A percentile compares a stretch with the other conserved stretches of the same genome.
These are phyloP conservation scores for Nebria salina DNA, from an alignment of 2,888 invertebrate species.

Conservation along the genomic window DNA sequence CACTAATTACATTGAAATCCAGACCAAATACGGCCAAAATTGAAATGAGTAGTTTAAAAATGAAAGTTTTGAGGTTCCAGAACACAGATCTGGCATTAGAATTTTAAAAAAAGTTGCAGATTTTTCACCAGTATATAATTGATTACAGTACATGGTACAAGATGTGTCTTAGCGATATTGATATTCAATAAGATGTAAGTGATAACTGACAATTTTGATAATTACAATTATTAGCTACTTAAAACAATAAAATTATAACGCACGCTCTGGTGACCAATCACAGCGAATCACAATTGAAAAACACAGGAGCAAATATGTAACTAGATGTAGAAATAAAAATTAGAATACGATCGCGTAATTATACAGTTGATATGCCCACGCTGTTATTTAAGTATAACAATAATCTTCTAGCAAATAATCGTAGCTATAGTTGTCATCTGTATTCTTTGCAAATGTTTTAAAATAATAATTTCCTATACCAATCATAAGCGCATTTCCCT, in stretches of 20 bases:
- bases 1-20: too few species aligned
- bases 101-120: too few species aligned
- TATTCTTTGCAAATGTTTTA: slow-evolving; percentile 14
- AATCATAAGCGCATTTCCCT: slow-evolving; percentile 39
- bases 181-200: background rate
- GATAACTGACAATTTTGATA: background rate
- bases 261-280: background rate
- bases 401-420: background rate
- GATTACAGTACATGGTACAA: background rate
- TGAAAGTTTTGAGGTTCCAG: too few species aligned
- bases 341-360: too few species aligned
- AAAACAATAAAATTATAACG: background rate
- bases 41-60: too few species aligned
- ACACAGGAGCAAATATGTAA: background rate
- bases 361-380: background rate
- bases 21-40: too few species aligned
- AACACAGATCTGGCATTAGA: too few species aligned
- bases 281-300: background rate
- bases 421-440: background rate
- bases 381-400: background rate
- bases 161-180: background rate
- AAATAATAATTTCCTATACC: slow-evolving; percentile 27
- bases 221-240: background rate
- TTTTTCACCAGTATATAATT: background rate
- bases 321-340: background rate